Evolutionary conservation across 1,140 invertebrate species (phyloP), one percentile per base, ranked within the genome.

Genomic region (Leptinotarsa defecta): DNA sequence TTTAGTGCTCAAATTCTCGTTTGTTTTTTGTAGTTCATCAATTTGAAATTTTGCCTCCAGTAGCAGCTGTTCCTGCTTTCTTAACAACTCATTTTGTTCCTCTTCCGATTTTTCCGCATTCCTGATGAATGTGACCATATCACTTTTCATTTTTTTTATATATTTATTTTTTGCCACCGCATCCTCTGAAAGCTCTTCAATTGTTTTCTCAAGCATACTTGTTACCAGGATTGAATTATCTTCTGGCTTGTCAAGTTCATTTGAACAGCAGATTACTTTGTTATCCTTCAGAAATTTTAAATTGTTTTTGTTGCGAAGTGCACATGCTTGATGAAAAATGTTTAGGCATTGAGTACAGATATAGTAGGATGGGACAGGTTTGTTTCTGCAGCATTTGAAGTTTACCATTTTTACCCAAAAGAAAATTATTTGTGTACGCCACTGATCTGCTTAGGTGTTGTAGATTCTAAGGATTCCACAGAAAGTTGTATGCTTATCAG

Each of bases 391-490:
- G 63, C 63, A 64, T 20, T 64, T 64, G 63, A 64, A 64, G 24
- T 64, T 64, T 64, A 24, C 63, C 63, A 64, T 64, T 19, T 64
- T 64, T 64, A 52, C 49, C 49, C 49, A 52, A 13, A 52, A 27
- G 24, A n/a, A 52, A 52, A 52, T 52, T 52, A 15, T 52, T 15
- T 15, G 49, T 15, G 13, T n/a, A 52, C 49, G 49, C 13, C 49
- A 52, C 49, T 52, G 49, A 13, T 27, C 24, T 27, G 24, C 24
- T 27, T 27, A 27, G 24, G 24, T 27, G 24, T 27, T 27, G 24
- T 27, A 27, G 24, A 27, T 27, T 27, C 24, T 24, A 24, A 24
- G 24, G 24, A 24, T 24, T 24, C 24, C 24, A 24, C 24, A 4
- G 24, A 24, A 24, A 24, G 24, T 24, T 24, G 24, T 24, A 24